phyloP scores from a whole-genome alignment of 2,113 vertebrate species.

The Sinocyclocheilus anshuiensis region DNA sequence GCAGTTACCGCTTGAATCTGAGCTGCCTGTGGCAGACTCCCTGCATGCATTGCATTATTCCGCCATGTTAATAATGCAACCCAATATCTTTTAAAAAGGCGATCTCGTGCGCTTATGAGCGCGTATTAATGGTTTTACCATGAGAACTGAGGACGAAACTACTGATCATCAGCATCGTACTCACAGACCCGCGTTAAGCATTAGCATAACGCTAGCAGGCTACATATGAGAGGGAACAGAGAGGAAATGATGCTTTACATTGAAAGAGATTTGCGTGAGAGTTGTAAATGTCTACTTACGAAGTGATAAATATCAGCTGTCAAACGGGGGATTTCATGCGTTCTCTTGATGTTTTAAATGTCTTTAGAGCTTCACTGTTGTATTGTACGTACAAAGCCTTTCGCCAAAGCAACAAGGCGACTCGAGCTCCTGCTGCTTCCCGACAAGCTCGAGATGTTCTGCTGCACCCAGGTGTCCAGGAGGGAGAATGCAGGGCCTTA shows the following conservation, averaged over 20 bases:
- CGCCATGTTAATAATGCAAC: not conserved
- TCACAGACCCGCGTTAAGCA: not conserved
- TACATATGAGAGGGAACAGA: slow-evolving; percentile 11
- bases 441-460: not conserved
- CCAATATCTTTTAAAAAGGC: not conserved
- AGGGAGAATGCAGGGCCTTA: not conserved
- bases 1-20: not conserved
- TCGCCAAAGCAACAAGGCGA: slow-evolving; percentile 19
- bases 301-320: not conserved
- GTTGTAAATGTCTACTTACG: slow-evolving; percentile 17
- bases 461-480: not conserved
- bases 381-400: slow-evolving; percentile 24
- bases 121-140: not conserved
- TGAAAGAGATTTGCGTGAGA: not conserved
- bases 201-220: slow-evolving; percentile 15
- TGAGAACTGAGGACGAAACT: not conserved
- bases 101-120: too few species aligned
- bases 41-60: not conserved
- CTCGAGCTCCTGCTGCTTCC: slow-evolving; percentile 3
- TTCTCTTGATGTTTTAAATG: not conserved
- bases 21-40: not conserved
- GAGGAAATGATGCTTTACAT: not conserved
- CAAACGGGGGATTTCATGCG: slow-evolving; percentile 6
- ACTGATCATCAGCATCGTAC: not conserved
- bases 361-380: not conserved